A percentile compares a stretch with the other conserved stretches of the same genome.
Evolutionary conservation across 2,797 vertebrate genomes (phyloP).

Genomic region (Champsocephalus esox): DNA sequence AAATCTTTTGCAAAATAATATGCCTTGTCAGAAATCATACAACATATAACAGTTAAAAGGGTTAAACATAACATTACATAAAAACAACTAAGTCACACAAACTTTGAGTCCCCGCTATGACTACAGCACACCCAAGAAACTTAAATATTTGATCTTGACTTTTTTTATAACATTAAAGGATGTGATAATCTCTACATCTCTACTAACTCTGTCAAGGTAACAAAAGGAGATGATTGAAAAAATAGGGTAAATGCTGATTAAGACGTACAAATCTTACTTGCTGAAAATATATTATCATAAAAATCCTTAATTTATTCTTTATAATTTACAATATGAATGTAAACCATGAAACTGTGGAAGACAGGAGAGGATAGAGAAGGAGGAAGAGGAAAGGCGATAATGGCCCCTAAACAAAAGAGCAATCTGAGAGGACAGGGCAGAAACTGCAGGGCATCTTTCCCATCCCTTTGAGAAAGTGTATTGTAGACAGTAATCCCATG

Average conservation of each 20-base stretch:
- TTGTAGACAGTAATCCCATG: slow-evolving; percentile 69
- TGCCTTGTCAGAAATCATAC: too few species aligned
- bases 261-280: not conserved
- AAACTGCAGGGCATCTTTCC: slow-evolving; percentile 62
- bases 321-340: slow-evolving; percentile 6
- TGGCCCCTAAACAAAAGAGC: slow-evolving; percentile 42
- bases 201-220: not conserved
- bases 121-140: not conserved
- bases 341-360: slow-evolving; percentile 22
- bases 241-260: not conserved
- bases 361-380: not conserved
- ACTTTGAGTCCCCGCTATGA: not conserved
- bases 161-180: slow-evolving; percentile 19
- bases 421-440: slow-evolving; percentile 60
- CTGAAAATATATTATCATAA: not conserved
- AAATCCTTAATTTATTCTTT: not conserved
- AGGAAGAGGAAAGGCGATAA: slow-evolving; percentile 36
- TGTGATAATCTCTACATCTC: not conserved
- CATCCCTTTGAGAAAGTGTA: slow-evolving; percentile 63
- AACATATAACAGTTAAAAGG: too few species aligned
- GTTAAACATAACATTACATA: too few species aligned
- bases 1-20: not conserved
- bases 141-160: slow-evolving; percentile 9
- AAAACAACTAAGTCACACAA: too few species aligned
- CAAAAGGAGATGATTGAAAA: slow-evolving; percentile 11